These are phyloP conservation scores for Pseudachorutes palmiensis DNA, from an alignment of 1,140 invertebrate genomes.

Conservation along the genomic window DNA sequence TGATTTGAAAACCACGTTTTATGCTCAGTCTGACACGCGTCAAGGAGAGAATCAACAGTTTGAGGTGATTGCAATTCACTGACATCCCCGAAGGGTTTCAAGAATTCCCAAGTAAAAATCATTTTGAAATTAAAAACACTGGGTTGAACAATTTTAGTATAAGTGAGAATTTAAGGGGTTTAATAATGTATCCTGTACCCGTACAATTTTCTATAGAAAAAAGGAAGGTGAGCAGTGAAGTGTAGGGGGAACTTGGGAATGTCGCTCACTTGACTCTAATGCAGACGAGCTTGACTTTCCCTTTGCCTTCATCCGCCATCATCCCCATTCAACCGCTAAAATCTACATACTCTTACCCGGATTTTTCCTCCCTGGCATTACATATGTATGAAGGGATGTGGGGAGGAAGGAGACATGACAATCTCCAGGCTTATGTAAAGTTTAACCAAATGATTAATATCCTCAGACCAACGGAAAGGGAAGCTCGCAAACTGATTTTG, in stretches of 20 bases:
- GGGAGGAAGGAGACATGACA: not conserved
- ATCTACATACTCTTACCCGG: not conserved
- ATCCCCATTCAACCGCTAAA: conserved; percentile 10
- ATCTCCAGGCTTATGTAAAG: conserved; percentile 3
- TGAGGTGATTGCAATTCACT: too few species aligned
- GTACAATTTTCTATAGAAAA: not conserved
- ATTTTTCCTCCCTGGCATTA: not conserved
- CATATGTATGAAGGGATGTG: conserved; percentile 4
- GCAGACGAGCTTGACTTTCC: not conserved
- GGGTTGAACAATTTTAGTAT: not conserved
- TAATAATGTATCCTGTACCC: too few species aligned
- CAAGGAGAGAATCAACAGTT: not conserved
- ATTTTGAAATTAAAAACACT: not conserved
- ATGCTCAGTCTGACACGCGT: too few species aligned
- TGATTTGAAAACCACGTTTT: too few species aligned
- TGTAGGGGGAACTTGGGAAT: not conserved
- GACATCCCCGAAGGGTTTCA: too few species aligned
- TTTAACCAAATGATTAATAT: conserved; percentile 7
- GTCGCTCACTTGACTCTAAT: conserved; percentile 2
- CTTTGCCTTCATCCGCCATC: too few species aligned
- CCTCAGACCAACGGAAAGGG: not conserved
- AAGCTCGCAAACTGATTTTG: conserved; percentile 3
- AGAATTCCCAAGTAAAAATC: too few species aligned
- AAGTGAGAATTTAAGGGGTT: too few species aligned
- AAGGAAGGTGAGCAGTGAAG: conserved; percentile 1